Base-by-base conservation (phyloP, 2,113 vertebrate species). In the Diglossa brunneiventris region DNA sequence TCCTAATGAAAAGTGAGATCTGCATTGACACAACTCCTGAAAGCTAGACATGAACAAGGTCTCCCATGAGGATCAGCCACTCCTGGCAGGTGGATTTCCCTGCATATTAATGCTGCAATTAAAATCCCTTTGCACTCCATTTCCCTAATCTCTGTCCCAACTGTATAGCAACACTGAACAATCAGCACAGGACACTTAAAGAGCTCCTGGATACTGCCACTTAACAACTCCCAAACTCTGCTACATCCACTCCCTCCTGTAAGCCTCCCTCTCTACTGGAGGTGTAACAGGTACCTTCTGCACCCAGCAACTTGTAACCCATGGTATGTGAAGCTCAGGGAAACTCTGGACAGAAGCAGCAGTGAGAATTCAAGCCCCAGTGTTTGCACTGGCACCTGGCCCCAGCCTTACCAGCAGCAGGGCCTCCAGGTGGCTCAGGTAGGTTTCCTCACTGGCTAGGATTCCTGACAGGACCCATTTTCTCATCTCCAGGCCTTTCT, bases 401-500 rank as follows among this genome's bases (percentile, higher is more conserved):
- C 58, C 11, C 47, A 14, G 53, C 1, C 98, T 98, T 95, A 99
- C 99, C 98, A 99, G 98, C 76, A 99, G 96, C 95, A 99, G 98
- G 2, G 99, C 99, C 96, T 99, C 99, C 94, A 99, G 96, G 95
- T 99, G 99, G 97, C 98, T 99, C 95, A 99, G 97, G 97, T 99
- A 99, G 10, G 98, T 99, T 96, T 99, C 99, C 95, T 99, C 99
- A 12, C 99, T 99, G 94, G 99, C 99, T 95, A 99, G 97, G 96
- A 99, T 99, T 88, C 99, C 99, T 81, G 99, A 99, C 55, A 99
- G 97, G 89, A 99, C 99, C 99, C 99, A 99, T 95, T 99, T 99
- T 93, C 99, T 99, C 99, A 99, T 99, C 97, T 99, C 99, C 97
- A 99, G 91, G 64, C 99, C 99, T 76, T 99, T 99, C 93, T 99